Percentiles rank a stretch among this genome's conserved stretches.
Evolutionary conservation across 2,113 vertebrate species (phyloP).

Genomic region (Trinectes maculatus): DNA sequence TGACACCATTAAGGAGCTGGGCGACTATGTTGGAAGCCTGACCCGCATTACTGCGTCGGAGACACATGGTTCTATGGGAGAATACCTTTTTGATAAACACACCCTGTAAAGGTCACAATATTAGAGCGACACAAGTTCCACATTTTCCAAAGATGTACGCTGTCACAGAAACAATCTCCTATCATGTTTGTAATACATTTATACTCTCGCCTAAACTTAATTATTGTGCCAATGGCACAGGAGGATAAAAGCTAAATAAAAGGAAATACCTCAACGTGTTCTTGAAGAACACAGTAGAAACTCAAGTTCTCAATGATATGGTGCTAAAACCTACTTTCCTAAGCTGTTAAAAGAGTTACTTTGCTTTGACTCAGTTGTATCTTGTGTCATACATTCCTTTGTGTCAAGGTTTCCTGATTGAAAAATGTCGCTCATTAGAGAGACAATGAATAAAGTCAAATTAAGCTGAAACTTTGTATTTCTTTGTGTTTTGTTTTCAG

Average conservation of each 20-base stretch:
- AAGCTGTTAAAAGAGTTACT: constrained; percentile 15
- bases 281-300: not conserved
- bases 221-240: constrained; percentile 10
- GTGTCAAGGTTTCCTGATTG: not conserved
- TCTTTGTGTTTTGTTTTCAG: not conserved
- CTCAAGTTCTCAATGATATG: constrained; percentile 15
- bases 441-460: constrained; percentile 44
- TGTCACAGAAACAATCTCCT: not conserved
- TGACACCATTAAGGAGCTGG: constrained; percentile 79
- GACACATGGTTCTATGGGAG: constrained; percentile 71
- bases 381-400: constrained; percentile 39
- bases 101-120: constrained; percentile 66
- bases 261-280: constrained; percentile 49
- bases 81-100: constrained; percentile 84
- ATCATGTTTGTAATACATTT: not conserved
- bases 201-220: not conserved
- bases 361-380: not conserved
- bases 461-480: constrained; percentile 4
- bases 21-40: constrained; percentile 75
- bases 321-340: constrained; percentile 40
- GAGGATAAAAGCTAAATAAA: constrained; percentile 6
- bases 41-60: constrained; percentile 64
- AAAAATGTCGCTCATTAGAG: constrained; percentile 10
- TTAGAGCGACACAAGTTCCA: not conserved
- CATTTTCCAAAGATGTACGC: not conserved